Conservation (phyloP, 2,113 vertebrate genomes). For the Albula glossodonta region DNA sequence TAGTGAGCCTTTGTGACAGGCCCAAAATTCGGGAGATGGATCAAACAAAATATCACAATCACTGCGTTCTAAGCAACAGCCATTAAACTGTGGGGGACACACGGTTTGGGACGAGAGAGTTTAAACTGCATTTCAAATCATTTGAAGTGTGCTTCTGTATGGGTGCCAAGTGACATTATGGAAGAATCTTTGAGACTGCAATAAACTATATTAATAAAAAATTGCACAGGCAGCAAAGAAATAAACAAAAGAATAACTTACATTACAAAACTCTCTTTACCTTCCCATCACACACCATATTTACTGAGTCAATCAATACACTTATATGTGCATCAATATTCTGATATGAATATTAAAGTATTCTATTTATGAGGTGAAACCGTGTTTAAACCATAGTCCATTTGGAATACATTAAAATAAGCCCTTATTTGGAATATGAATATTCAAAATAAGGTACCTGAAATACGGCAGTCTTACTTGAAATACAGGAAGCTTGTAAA, state of each 20-base stretch:
- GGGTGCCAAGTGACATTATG: background rate
- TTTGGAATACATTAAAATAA: no score
- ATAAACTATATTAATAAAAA: background rate
- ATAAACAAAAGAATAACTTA: background rate
- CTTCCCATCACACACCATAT: background rate
- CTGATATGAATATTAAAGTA: no score
- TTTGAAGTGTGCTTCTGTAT: background rate
- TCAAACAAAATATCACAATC: conserved; percentile 41
- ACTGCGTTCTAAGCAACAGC: conserved; percentile 27
- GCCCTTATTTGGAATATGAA: no score
- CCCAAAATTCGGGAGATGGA: conserved; percentile 40
- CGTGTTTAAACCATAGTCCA: no score
- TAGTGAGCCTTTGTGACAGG: background rate
- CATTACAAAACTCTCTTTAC: background rate
- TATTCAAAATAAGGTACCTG: no score
- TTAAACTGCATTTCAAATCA: background rate
- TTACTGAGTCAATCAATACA: background rate
- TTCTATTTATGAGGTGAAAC: no score
- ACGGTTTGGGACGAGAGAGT: background rate
- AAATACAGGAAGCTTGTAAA: no score
- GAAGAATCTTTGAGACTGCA: background rate
- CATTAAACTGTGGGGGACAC: conserved; percentile 19
- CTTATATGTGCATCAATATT: no score
- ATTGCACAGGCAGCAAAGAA: background rate
- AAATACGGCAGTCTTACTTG: no score